A percentile compares a stretch with the other conserved stretches of the same genome.
phyloP scores from a whole-genome alignment of 2,797 vertebrate species.

The Siniperca undulata region DNA sequence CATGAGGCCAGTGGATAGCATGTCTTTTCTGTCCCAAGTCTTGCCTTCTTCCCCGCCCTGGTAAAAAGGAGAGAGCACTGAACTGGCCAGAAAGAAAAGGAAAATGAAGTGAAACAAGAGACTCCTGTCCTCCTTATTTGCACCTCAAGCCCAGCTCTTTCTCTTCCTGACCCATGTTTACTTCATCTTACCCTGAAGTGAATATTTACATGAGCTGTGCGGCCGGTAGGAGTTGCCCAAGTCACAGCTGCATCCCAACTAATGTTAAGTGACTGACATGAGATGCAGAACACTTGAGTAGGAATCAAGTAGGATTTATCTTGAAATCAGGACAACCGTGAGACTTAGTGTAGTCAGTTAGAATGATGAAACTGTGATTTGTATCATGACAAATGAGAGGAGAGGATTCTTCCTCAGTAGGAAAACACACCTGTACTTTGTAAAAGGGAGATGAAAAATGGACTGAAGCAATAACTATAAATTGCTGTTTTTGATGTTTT shows the following conservation, averaged over 20 bases:
- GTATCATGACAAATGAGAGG: constrained; percentile 64
- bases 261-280: constrained; percentile 59
- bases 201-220: constrained; percentile 67
- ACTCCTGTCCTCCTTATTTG: constrained; percentile 61
- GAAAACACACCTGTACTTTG: constrained; percentile 69
- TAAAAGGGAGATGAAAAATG: constrained; percentile 70
- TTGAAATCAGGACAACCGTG: constrained; percentile 78
- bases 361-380: constrained; percentile 80
- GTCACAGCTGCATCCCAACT: constrained; percentile 58
- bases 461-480: constrained; percentile 84
- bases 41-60: constrained; percentile 96
- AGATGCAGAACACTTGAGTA: constrained; percentile 73
- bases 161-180: constrained; percentile 41
- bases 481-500: constrained; percentile 80
- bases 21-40: constrained; percentile 97
- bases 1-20: constrained; percentile 92
- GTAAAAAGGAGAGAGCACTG: constrained; percentile 81
- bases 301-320: constrained; percentile 73
- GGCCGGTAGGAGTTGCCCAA: constrained; percentile 50
- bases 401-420: constrained; percentile 58
- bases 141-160: constrained; percentile 54
- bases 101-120: constrained; percentile 73
- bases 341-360: constrained; percentile 79
- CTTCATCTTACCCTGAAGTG: constrained; percentile 62
- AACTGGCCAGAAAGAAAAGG: constrained; percentile 70